Conservation (phyloP, 2,888 invertebrate species). For the Stegana nigrithorax region DNA sequence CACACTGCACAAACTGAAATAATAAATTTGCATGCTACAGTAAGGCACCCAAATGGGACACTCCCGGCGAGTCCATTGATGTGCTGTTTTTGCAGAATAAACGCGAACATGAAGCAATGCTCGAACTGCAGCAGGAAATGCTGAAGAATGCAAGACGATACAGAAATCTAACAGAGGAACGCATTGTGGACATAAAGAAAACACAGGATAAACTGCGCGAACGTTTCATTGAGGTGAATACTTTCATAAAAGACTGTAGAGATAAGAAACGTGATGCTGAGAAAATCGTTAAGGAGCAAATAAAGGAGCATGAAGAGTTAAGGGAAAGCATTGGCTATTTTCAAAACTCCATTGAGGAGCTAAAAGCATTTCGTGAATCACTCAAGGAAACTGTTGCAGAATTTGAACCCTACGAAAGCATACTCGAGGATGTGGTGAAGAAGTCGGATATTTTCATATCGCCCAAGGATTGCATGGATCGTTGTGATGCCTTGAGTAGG, state of each 20-base stretch:
- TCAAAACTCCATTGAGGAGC: conserved; percentile 38
- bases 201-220: conserved; percentile 47
- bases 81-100: conserved; percentile 55
- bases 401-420: conserved; percentile 55
- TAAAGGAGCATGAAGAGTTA: conserved; percentile 40
- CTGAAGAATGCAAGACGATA: conserved; percentile 50
- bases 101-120: conserved; percentile 52
- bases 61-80: conserved; percentile 54
- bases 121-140: conserved; percentile 51
- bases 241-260: conserved; percentile 57
- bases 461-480: conserved; percentile 58
- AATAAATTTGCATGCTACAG: conserved; percentile 41
- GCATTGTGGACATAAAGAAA: conserved; percentile 48
- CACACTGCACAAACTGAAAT: too few relatives aligned
- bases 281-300: conserved; percentile 48
- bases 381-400: conserved; percentile 50
- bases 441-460: conserved; percentile 49
- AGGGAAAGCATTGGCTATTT: conserved; percentile 43
- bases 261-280: conserved; percentile 50
- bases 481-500: conserved; percentile 61
- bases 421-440: conserved; percentile 53
- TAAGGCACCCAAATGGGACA: conserved; percentile 61
- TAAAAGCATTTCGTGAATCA: conserved; percentile 47
- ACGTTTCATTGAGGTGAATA: conserved; percentile 57
- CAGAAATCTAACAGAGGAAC: conserved; percentile 43